Conservation (phyloP, 2,888 invertebrate species). For the Athetis lepigone region DNA sequence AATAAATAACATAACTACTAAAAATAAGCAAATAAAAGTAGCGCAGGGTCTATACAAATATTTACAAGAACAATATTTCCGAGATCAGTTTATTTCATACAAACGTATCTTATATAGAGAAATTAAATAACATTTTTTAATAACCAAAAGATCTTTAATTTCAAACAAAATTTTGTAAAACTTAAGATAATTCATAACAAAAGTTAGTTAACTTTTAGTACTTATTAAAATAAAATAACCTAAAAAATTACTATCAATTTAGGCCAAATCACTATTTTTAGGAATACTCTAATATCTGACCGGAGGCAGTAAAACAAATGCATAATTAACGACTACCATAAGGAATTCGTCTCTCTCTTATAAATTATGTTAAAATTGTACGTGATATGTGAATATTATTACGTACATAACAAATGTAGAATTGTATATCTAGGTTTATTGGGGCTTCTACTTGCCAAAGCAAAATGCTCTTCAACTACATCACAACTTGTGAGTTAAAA, state of each 20-base stretch:
- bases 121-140: slow-evolving; percentile 2
- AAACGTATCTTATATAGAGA: slow-evolving; percentile 33
- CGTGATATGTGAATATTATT: slow-evolving; percentile 37
- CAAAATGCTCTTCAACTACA: slow-evolving; percentile 1
- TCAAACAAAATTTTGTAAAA: slow-evolving; percentile 1
- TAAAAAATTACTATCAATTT: slow-evolving; percentile 6
- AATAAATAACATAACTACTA: slow-evolving; percentile 40
- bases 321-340: slow-evolving; percentile 9
- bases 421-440: neutral
- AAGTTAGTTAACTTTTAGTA: no score
- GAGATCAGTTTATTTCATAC: slow-evolving; percentile 51
- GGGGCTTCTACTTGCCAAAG: slow-evolving; percentile 1
- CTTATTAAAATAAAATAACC: slow-evolving; percentile 10
- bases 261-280: slow-evolving; percentile 9
- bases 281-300: neutral
- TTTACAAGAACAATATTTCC: slow-evolving; percentile 44
- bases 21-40: slow-evolving; percentile 54
- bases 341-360: slow-evolving; percentile 22
- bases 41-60: slow-evolving; percentile 46
- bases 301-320: slow-evolving; percentile 7
- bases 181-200: slow-evolving; percentile 16
- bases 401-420: slow-evolving; percentile 34
- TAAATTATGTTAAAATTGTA: slow-evolving; percentile 18
- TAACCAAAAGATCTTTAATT: slow-evolving; percentile 2
- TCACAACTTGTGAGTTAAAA: slow-evolving; percentile 5